Evolutionary conservation across 2,888 invertebrate species (phyloP).

Genomic region (Coleophora flavipennella): DNA sequence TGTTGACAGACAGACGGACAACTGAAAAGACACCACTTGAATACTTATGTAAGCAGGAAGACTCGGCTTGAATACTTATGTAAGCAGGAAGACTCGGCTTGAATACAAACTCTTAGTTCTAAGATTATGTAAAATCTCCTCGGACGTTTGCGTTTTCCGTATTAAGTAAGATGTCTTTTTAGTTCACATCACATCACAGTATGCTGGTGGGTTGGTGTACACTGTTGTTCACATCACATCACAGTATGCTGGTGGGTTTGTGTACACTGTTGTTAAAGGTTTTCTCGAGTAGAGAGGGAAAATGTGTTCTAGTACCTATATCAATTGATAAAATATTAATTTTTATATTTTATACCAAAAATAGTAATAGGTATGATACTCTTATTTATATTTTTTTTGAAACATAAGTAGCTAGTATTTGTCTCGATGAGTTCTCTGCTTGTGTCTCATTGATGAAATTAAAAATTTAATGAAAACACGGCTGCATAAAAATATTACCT

Average conservation of each 20-base stretch:
- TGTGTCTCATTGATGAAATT: too few relatives aligned
- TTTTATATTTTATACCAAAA: too few relatives aligned
- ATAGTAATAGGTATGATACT: too few relatives aligned
- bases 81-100: slow-evolving; percentile 34
- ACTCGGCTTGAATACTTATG: slow-evolving; percentile 60
- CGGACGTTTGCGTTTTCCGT: slow-evolving; percentile 22
- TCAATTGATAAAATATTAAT: too few relatives aligned
- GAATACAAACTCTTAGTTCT: slow-evolving; percentile 24
- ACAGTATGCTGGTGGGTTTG: too few relatives aligned
- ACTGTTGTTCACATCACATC: neutral
- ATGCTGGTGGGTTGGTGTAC: too few relatives aligned
- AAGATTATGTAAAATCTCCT: slow-evolving; percentile 35
- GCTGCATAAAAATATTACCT: too few relatives aligned
- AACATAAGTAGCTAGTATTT: too few relatives aligned
- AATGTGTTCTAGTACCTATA: too few relatives aligned
- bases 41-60: slow-evolving; percentile 60
- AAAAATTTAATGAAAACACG: too few relatives aligned
- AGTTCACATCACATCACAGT: neutral
- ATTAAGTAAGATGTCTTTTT: slow-evolving; percentile 15
- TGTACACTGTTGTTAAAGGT: slow-evolving; percentile 2
- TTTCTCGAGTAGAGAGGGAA: neutral
- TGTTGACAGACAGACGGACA: slow-evolving; percentile 61
- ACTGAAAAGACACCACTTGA: slow-evolving; percentile 65
- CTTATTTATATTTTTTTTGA: too few relatives aligned
- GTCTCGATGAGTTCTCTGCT: too few relatives aligned